phyloP scores from a whole-genome alignment of 1,140 invertebrate genomes.

The Sarcophaga bullata region DNA sequence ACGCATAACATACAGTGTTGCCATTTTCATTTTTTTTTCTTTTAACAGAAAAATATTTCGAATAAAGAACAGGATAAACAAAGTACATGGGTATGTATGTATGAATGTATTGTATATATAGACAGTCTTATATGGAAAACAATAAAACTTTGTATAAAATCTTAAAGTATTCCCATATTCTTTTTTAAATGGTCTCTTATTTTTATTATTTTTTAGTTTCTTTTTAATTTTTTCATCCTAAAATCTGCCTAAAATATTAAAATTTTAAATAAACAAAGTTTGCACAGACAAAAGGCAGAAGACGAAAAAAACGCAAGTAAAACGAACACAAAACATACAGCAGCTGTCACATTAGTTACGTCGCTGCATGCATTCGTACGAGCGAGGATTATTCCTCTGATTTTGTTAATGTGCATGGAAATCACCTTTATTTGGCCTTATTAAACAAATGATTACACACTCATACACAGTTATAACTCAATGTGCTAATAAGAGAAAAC shows the following conservation, averaged over 20 bases:
- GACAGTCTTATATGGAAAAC: too few species aligned
- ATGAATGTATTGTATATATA: too few species aligned
- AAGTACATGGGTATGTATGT: background rate
- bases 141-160: too few species aligned
- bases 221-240: background rate
- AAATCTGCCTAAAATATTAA: constrained; percentile 15
- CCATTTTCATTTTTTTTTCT: too few species aligned
- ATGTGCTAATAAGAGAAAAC: background rate
- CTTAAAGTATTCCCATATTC: too few species aligned
- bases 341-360: background rate
- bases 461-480: background rate
- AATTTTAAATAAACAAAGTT: constrained; percentile 3
- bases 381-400: background rate
- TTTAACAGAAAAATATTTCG: too few species aligned
- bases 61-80: too few species aligned
- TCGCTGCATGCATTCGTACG: background rate
- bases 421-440: background rate
- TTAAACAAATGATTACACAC: background rate
- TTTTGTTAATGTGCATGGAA: background rate
- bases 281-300: background rate
- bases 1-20: too few species aligned
- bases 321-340: background rate
- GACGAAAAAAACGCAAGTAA: background rate
- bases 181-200: too few species aligned
- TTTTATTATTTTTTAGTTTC: background rate